Conservation (phyloP, 2,888 invertebrate genomes). For the Cerastis leucographa region DNA sequence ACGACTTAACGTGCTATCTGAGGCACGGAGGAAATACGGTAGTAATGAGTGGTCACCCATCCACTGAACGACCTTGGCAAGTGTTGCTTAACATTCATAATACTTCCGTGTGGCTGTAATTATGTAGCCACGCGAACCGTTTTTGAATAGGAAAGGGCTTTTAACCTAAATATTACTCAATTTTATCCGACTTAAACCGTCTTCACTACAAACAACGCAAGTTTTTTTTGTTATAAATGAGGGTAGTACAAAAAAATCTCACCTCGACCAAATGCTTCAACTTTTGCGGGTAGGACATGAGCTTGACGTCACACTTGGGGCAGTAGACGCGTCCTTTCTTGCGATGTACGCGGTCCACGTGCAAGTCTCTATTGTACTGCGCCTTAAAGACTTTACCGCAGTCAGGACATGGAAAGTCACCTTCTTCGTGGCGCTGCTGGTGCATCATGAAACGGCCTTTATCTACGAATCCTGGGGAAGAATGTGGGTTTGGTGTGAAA, state of each 20-base stretch:
- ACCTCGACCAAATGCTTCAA: slow-evolving; percentile 85
- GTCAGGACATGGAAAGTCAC: slow-evolving; percentile 81
- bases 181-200: too few species aligned
- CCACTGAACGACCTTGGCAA: too few species aligned
- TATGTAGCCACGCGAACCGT: too few species aligned
- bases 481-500: neutral
- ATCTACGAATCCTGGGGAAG: slow-evolving; percentile 71
- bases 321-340: slow-evolving; percentile 85
- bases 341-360: slow-evolving; percentile 81
- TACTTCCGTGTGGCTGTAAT: too few species aligned
- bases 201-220: too few species aligned
- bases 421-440: slow-evolving; percentile 82
- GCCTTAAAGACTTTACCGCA: slow-evolving; percentile 85
- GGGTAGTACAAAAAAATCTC: neutral
- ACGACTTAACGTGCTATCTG: too few species aligned
- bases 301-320: slow-evolving; percentile 83
- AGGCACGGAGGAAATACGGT: too few species aligned
- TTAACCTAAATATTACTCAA: too few species aligned
- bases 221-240: too few species aligned
- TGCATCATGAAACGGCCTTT: slow-evolving; percentile 83
- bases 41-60: too few species aligned
- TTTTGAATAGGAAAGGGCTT: too few species aligned
- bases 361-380: slow-evolving; percentile 74
- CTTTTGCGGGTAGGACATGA: slow-evolving; percentile 87
- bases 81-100: too few species aligned